Conservation (phyloP, 2,888 invertebrate genomes). For the Spatulosminthurus flaviceps region DNA sequence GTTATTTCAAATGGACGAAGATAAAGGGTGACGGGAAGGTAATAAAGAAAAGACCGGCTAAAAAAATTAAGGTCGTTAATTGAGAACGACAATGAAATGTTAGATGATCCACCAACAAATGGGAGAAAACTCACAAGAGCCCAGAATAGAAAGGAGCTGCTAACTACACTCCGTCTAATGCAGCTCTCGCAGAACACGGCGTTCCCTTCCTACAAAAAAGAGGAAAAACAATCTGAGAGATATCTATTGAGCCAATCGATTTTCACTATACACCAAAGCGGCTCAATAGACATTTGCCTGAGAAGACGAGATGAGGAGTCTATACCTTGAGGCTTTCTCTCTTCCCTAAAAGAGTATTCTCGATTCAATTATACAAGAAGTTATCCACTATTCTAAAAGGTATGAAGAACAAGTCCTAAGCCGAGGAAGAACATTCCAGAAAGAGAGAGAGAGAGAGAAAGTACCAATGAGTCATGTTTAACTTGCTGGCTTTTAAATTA, state of each 20-base stretch:
- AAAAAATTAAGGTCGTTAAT: conserved; percentile 41
- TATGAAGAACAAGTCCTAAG: too few relatives aligned
- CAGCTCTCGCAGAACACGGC: neutral
- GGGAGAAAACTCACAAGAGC: neutral
- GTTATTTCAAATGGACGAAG: conserved; percentile 21
- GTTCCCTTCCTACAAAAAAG: neutral
- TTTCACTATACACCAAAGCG: neutral
- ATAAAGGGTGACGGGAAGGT: conserved; percentile 21
- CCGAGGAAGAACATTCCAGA: too few relatives aligned
- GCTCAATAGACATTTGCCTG: too few relatives aligned
- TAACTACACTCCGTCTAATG: neutral
- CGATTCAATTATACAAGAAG: too few relatives aligned
- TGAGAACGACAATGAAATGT: conserved; percentile 41
- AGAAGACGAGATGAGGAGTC: too few relatives aligned
- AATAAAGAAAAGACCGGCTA: conserved; percentile 29
- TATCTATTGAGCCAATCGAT: conserved; percentile 5
- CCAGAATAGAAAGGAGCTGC: neutral
- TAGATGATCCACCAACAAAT: neutral
- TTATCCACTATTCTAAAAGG: too few relatives aligned
- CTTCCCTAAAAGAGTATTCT: too few relatives aligned
- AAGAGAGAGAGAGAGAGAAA: too few relatives aligned
- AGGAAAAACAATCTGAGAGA: neutral
- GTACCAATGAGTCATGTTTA: neutral
- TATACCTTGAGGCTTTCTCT: too few relatives aligned
- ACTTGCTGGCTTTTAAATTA: conserved; percentile 12